Percentiles rank a stretch among this genome's conserved stretches.
These are phyloP conservation scores for Leucosticte australis DNA, from an alignment of 2,113 vertebrate species.

Conservation along the genomic window DNA sequence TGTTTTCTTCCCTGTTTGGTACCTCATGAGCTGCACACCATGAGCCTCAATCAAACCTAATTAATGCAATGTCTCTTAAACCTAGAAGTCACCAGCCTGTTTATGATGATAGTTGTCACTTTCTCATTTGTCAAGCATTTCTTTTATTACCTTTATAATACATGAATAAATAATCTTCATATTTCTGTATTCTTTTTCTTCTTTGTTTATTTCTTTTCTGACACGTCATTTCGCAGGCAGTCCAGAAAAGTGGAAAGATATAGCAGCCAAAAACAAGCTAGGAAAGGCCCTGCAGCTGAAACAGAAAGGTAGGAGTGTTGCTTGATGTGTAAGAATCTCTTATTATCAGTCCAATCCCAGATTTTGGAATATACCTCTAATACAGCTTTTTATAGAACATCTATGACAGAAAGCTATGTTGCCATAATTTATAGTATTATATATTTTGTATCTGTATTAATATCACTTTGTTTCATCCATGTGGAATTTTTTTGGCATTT, in stretches of 20 bases:
- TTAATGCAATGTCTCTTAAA: not conserved
- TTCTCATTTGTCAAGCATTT: constrained; percentile 31
- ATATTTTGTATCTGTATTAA: not conserved
- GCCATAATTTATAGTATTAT: not conserved
- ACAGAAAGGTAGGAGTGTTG: constrained; percentile 86
- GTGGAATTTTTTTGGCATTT: not conserved
- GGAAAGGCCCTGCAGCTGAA: constrained; percentile 82
- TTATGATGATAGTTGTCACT: not conserved
- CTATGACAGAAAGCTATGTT: not conserved
- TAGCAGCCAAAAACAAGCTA: constrained; percentile 86
- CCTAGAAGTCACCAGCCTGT: not conserved
- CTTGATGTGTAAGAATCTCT: not conserved
- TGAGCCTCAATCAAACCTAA: not conserved
- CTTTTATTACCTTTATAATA: constrained; percentile 22
- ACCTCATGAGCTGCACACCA: not conserved
- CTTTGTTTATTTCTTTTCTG: constrained; percentile 70
- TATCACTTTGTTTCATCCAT: not conserved
- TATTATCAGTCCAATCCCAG: not conserved
- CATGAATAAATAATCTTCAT: constrained; percentile 58
- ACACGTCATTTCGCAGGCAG: constrained; percentile 84
- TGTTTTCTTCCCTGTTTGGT: not conserved
- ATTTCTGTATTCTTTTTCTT: constrained; percentile 65
- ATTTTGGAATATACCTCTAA: not conserved
- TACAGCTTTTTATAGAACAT: fast-evolving
- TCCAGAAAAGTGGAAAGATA: constrained; percentile 88